Conservation (phyloP, 2,888 invertebrate genomes). For the Galeruca laticollis region DNA sequence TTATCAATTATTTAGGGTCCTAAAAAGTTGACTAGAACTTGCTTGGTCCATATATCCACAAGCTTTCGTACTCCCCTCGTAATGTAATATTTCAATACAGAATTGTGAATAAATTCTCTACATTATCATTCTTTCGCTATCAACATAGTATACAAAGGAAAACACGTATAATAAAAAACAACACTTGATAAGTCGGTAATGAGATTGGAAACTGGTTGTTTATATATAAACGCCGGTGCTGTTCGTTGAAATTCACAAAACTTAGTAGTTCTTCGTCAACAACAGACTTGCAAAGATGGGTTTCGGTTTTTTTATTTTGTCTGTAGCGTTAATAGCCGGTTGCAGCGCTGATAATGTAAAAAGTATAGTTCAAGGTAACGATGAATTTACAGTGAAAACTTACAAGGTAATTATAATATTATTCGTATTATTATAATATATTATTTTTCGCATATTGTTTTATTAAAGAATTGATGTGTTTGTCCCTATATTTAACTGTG, state of each 20-base stretch:
- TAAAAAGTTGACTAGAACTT: too few relatives aligned
- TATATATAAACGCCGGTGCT: not conserved
- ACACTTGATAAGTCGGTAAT: not conserved
- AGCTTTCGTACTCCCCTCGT: too few relatives aligned
- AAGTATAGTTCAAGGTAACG: slow-evolving; percentile 6
- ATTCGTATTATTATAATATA: not conserved
- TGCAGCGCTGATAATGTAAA: not conserved
- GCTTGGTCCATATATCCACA: too few relatives aligned
- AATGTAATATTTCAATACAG: too few relatives aligned
- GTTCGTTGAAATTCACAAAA: not conserved
- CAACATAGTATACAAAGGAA: not conserved
- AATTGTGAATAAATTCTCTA: not conserved
- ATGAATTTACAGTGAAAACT: slow-evolving; percentile 2
- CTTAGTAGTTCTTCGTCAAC: not conserved
- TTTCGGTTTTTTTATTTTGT: not conserved
- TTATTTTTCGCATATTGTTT: too few relatives aligned
- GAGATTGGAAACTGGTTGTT: not conserved
- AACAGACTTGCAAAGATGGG: not conserved
- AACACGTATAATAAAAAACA: not conserved
- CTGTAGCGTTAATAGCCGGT: not conserved
- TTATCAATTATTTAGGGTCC: too few relatives aligned
- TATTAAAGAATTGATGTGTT: too few relatives aligned
- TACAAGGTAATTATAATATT: slow-evolving; percentile 2
- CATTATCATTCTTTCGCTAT: not conserved
- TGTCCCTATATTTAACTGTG: too few relatives aligned